phyloP scores from a whole-genome alignment of 2,113 vertebrate species.

The Panthera tigris region DNA sequence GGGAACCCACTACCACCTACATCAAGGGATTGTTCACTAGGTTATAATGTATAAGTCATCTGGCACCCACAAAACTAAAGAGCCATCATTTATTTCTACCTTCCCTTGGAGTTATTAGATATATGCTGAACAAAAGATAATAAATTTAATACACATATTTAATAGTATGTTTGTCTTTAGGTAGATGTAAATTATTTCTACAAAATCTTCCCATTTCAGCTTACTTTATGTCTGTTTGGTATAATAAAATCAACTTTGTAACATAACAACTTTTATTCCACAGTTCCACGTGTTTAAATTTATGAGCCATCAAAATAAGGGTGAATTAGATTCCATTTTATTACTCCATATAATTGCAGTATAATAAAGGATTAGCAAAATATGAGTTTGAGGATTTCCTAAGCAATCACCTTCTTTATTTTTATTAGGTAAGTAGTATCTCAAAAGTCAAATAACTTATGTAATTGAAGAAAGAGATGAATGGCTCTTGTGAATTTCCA shows the following conservation, averaged over 20 bases:
- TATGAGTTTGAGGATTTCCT: slow-evolving; percentile 44
- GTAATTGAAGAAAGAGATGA: slow-evolving; percentile 53
- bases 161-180: not conserved
- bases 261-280: not conserved
- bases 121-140: not conserved
- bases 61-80: not conserved
- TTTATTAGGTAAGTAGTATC: slow-evolving; percentile 49
- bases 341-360: slow-evolving; percentile 39
- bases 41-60: not conserved
- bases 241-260: not conserved
- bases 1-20: not conserved
- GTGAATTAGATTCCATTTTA: slow-evolving; percentile 47
- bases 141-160: not conserved
- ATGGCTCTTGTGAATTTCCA: slow-evolving; percentile 53
- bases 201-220: not conserved
- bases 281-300: slow-evolving; percentile 1
- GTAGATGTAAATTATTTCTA: not conserved
- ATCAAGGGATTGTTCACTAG: not conserved
- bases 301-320: slow-evolving; percentile 44
- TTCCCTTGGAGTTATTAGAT: not conserved
- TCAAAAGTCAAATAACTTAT: slow-evolving; percentile 65
- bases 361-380: slow-evolving; percentile 52
- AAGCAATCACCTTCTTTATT: slow-evolving; percentile 14
- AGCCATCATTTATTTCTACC: not conserved
- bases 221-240: not conserved